Evolutionary conservation across 1,140 invertebrate genomes (phyloP).

Genomic region (Drosophila pseudoobscura): DNA sequence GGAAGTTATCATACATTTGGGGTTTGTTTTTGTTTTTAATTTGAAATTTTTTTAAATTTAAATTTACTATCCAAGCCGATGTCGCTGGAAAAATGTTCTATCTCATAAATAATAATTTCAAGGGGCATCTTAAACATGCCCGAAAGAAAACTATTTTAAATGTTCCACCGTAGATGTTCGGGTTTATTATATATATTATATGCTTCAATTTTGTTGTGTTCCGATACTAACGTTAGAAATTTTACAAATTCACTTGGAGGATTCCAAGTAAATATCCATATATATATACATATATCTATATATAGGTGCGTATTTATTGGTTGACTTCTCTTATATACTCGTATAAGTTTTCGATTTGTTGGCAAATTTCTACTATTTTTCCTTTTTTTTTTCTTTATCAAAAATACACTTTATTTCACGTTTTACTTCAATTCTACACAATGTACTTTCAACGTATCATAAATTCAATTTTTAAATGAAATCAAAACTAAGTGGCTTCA

Average conservation of each 20-base stretch:
- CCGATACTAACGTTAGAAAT: constrained; percentile 26
- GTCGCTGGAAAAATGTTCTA: background rate
- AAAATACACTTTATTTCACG: constrained; percentile 68
- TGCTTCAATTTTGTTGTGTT: constrained; percentile 2
- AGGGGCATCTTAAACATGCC: constrained; percentile 8
- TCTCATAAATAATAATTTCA: constrained; percentile 7
- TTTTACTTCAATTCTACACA: constrained; percentile 43
- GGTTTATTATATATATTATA: constrained; percentile 21
- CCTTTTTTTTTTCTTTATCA: constrained; percentile 49
- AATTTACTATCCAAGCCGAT: constrained; percentile 11
- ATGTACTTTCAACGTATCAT: constrained; percentile 53
- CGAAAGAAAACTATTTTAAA: constrained; percentile 9
- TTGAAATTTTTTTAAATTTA: constrained; percentile 6
- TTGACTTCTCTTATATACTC: constrained; percentile 41
- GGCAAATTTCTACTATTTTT: constrained; percentile 19
- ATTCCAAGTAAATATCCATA: constrained; percentile 27
- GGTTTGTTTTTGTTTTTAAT: constrained; percentile 10
- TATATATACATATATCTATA: constrained; percentile 18
- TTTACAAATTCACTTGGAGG: constrained; percentile 34
- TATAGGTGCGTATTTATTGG: constrained; percentile 35
- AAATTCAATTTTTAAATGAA: constrained; percentile 44
- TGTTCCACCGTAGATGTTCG: constrained; percentile 6
- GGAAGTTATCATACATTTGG: constrained; percentile 63
- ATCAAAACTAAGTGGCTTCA: constrained; percentile 41
- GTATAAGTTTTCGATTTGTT: constrained; percentile 29